Conservation (phyloP, 2,888 invertebrate species). For the Hedychridium roseum region DNA sequence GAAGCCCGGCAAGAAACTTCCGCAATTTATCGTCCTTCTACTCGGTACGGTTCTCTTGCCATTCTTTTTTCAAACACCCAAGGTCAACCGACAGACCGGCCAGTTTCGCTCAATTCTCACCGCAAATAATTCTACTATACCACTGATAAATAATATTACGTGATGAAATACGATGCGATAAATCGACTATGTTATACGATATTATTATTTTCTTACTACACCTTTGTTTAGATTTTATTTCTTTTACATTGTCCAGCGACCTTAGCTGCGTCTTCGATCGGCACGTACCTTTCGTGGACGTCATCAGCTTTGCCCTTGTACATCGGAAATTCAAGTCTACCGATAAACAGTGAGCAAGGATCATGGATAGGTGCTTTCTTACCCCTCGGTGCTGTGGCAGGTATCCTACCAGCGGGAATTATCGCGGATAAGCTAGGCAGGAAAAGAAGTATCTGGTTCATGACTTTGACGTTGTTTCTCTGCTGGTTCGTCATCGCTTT, state of each 20-base stretch:
- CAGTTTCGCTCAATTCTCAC: no score
- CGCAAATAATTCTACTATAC: no score
- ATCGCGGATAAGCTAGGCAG: slow-evolving; percentile 65
- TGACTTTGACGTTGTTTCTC: slow-evolving; percentile 35
- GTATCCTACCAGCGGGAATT: slow-evolving; percentile 74
- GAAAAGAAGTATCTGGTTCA: slow-evolving; percentile 42
- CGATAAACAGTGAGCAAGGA: slow-evolving; percentile 66
- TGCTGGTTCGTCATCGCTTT: slow-evolving; percentile 65
- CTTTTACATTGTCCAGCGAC: slow-evolving; percentile 63
- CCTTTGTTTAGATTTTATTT: neutral
- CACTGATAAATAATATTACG: no score
- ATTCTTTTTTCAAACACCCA: no score
- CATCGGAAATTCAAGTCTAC: slow-evolving; percentile 26
- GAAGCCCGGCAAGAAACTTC: slow-evolving; percentile 35
- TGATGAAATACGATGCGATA: no score
- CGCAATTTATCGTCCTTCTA: slow-evolving; percentile 50
- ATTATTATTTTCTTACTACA: no score
- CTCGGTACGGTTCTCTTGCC: slow-evolving; percentile 49
- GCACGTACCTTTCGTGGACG: slow-evolving; percentile 70
- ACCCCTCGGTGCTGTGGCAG: slow-evolving; percentile 73
- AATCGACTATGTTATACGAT: no score
- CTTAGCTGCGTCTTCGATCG: slow-evolving; percentile 68
- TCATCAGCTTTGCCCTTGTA: slow-evolving; percentile 66
- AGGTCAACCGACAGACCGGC: no score
- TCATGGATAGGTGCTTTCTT: slow-evolving; percentile 77